Evolutionary conservation across 2,113 vertebrate species (phyloP).

Genomic region (Lepus timidus): DNA sequence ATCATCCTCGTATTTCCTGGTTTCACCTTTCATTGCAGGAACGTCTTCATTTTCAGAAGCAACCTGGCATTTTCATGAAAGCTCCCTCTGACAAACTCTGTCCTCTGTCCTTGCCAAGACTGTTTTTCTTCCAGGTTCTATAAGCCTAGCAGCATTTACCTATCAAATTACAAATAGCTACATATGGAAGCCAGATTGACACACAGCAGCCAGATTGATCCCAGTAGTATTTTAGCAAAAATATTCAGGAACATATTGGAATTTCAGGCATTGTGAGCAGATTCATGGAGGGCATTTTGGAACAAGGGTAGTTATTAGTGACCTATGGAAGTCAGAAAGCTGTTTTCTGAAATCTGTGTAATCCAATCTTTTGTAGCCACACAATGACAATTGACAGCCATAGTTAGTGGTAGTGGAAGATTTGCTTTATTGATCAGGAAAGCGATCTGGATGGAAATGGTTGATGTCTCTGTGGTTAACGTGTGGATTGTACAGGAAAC

Average conservation of each 20-base stretch:
- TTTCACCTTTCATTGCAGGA: not conserved
- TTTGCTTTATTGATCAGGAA: not conserved
- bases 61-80: conserved; percentile 19
- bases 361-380: not conserved
- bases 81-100: not conserved
- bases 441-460: not conserved
- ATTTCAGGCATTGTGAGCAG: not conserved
- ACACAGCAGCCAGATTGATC: not conserved
- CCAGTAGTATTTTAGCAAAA: not conserved
- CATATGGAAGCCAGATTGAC: not conserved
- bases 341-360: not conserved
- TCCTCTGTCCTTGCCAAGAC: not conserved
- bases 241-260: not conserved
- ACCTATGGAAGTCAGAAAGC: not conserved
- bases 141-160: not conserved
- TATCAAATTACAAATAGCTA: conserved; percentile 4
- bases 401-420: not conserved
- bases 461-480: not conserved
- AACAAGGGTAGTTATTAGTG: not conserved
- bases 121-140: not conserved
- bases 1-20: not conserved
- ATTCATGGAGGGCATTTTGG: not conserved
- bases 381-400: not conserved
- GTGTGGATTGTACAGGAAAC: not conserved
- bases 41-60: not conserved